Percentiles rank a stretch among this genome's conserved stretches.
These are phyloP conservation scores for Myotis planiceps DNA, from an alignment of 2,797 vertebrate species.

Conservation along the genomic window DNA sequence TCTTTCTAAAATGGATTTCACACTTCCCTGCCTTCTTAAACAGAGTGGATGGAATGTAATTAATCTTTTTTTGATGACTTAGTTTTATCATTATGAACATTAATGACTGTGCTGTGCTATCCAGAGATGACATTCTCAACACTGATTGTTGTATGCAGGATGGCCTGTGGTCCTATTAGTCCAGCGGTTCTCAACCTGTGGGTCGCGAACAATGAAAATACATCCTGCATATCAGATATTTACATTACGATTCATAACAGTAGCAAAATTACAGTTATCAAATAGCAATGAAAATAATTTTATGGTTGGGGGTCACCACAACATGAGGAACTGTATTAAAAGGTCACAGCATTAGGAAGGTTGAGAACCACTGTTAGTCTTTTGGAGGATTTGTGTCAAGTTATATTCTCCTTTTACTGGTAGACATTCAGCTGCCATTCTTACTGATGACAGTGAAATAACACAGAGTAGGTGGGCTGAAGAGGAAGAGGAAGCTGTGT, in stretches of 20 bases:
- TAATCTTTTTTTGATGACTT: conserved; percentile 83
- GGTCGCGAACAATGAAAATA: no score
- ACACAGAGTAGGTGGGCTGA: neutral
- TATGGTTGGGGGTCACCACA: no score
- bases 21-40: conserved; percentile 80
- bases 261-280: no score
- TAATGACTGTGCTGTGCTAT: conserved; percentile 74
- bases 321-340: no score
- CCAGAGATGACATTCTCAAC: conserved; percentile 45
- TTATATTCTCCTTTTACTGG: neutral
- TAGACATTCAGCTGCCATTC: neutral
- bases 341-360: no score
- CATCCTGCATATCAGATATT: no score
- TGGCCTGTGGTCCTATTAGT: neutral
- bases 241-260: no score
- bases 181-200: no score
- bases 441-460: neutral
- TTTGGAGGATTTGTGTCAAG: neutral
- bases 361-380: neutral
- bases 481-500: neutral
- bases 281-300: no score
- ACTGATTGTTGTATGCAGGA: conserved; percentile 9
- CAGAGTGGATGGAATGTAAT: conserved; percentile 80
- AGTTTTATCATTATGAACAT: conserved; percentile 79
- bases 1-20: conserved; percentile 83